Evolutionary conservation across 2,113 vertebrate species (phyloP).

Genomic region (Potamarius usumacintae): DNA sequence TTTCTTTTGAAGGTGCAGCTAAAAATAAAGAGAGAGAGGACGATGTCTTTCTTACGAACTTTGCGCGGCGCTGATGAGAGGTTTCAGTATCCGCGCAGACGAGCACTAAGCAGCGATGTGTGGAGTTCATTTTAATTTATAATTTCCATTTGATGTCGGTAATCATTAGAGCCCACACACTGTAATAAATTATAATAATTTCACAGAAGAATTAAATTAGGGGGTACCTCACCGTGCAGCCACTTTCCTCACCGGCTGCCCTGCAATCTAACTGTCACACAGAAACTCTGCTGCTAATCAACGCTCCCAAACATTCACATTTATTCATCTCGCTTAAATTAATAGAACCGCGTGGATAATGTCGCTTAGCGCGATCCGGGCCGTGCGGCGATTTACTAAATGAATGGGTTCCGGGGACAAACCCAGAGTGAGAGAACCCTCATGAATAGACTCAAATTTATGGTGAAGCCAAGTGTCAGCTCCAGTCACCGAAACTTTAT

Average conservation of each 20-base stretch:
- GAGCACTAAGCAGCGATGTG: constrained; percentile 80
- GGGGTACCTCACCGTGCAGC: constrained; percentile 90
- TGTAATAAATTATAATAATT: constrained; percentile 99
- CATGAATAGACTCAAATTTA: constrained; percentile 69
- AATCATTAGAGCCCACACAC: constrained; percentile 95
- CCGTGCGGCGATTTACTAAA: constrained; percentile 95
- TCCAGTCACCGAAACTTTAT: constrained; percentile 66
- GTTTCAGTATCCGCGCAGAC: constrained; percentile 68
- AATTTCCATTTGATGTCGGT: constrained; percentile 95
- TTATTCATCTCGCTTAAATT: constrained; percentile 99
- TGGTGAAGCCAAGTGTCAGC: constrained; percentile 63
- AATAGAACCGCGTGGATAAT: constrained; percentile 95
- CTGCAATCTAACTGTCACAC: constrained; percentile 99
- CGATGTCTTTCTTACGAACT: constrained; percentile 35
- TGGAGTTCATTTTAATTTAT: constrained; percentile 90
- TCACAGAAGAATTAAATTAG: constrained; percentile 98
- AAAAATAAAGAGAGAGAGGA: constrained; percentile 20
- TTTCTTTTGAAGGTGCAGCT: background rate
- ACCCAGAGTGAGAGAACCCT: constrained; percentile 72
- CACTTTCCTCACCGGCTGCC: constrained; percentile 86
- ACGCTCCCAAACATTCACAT: constrained; percentile 95
- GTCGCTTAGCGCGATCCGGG: constrained; percentile 90
- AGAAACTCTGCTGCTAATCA: constrained; percentile 95
- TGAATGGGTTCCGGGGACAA: constrained; percentile 90
- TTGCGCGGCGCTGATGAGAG: constrained; percentile 57